These are phyloP conservation scores for Ptilodon capucinus DNA, from an alignment of 2,888 invertebrate species.

Conservation along the genomic window DNA sequence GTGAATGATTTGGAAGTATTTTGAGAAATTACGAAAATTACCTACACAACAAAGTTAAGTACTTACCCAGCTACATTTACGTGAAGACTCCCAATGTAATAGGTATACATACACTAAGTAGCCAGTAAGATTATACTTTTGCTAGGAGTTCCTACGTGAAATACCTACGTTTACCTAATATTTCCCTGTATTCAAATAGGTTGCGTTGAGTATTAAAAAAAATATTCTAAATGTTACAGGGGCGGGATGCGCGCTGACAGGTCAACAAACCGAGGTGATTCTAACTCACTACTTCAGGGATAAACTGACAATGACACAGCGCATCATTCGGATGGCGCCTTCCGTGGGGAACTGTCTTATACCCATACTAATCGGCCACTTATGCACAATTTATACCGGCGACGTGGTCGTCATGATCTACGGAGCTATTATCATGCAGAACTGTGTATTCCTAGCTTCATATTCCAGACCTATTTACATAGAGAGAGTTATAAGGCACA, in stretches of 20 bases:
- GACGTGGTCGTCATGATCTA: conserved; percentile 80
- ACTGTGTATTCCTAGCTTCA: conserved; percentile 76
- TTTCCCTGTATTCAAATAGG: too few relatives aligned
- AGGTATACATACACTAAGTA: too few relatives aligned
- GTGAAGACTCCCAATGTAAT: too few relatives aligned
- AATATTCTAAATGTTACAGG: too few relatives aligned
- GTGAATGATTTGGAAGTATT: too few relatives aligned
- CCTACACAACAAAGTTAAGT: neutral
- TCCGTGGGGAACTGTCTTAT: conserved; percentile 79
- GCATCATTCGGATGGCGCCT: conserved; percentile 76
- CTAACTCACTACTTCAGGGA: conserved; percentile 83
- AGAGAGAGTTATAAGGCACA: conserved; percentile 68
- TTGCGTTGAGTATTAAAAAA: too few relatives aligned
- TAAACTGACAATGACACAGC: conserved; percentile 76
- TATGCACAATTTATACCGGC: conserved; percentile 67
- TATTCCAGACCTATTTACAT: conserved; percentile 82
- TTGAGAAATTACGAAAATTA: too few relatives aligned
- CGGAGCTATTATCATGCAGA: conserved; percentile 82
- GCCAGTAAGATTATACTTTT: too few relatives aligned
- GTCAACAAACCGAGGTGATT: conserved; percentile 82
- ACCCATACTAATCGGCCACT: conserved; percentile 75
- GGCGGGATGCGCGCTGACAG: conserved; percentile 79
- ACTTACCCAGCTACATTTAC: neutral
- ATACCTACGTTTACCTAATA: too few relatives aligned
- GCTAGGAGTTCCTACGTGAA: too few relatives aligned